phyloP scores from a whole-genome alignment of 92 coral and sea anemone species.

The Parazoanthus darwini region DNA sequence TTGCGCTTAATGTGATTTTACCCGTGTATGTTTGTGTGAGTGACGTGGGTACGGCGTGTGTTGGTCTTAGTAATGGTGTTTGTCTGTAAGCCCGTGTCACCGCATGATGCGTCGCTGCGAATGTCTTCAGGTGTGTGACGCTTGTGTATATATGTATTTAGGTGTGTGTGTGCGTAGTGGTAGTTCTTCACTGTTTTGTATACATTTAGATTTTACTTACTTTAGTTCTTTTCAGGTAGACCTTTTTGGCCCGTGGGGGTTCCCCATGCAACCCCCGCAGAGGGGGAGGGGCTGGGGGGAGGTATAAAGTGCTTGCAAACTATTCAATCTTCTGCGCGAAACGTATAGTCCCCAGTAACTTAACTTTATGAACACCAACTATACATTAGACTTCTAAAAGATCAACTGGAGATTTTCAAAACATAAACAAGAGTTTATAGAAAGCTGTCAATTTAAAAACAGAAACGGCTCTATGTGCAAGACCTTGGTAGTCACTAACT shows the following conservation, averaged over 20 bases:
- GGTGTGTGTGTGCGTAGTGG: conserved; percentile 28
- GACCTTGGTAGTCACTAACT: conserved; percentile 21
- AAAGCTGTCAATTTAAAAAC: conserved; percentile 20
- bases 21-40: conserved; percentile 23
- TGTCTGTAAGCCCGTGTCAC: conserved; percentile 25
- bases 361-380: conserved; percentile 20
- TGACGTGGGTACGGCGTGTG: conserved; percentile 25
- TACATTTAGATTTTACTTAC: conserved; percentile 23
- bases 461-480: conserved; percentile 22
- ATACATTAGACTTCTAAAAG: conserved; percentile 20
- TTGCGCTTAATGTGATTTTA: conserved; percentile 20
- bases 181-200: conserved; percentile 25
- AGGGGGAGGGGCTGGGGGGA: conserved; percentile 26
- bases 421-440: conserved; percentile 20
- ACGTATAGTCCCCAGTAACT: conserved; percentile 22
- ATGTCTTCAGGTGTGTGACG: conserved; percentile 27
- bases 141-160: conserved; percentile 23
- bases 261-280: conserved; percentile 30
- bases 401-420: conserved; percentile 20
- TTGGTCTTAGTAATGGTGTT: conserved; percentile 21
- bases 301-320: conserved; percentile 23
- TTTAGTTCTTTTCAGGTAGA: conserved; percentile 25
- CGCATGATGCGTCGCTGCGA: conserved; percentile 29
- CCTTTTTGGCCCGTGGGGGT: conserved; percentile 29
- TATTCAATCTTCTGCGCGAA: conserved; percentile 22